Base-by-base conservation (phyloP, 2,888 invertebrate species). In the Cynaeus angustus region DNA sequence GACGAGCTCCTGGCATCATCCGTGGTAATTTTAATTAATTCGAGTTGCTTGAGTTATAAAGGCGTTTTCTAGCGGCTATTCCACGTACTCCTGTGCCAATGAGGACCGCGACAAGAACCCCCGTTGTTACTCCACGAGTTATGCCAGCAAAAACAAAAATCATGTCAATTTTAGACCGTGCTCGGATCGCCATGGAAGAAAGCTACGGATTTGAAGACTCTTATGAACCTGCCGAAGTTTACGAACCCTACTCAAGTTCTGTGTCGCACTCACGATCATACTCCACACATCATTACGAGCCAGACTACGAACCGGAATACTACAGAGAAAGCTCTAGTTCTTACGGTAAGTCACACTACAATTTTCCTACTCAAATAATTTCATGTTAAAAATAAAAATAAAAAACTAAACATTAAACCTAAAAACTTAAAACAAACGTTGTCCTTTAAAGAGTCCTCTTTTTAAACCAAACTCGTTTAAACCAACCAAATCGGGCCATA, bases 101-200 rank as follows among this genome's bases (percentile, higher is more conserved):
- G 79, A 84, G 88, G 12, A 87, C 86, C 64, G 80, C 85, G 65
- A 81, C 85, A 69, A 81, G 85, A 64, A 79, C 86, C 74, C 79
- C 88, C 80, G 84, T 84, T 7, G 80, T 85, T 65, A 86, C 86
- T 58, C 88, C 88, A 72, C 86, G 86, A 79, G 88, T 87, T 53
- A 88, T 90, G 82, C 89, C 91, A 53, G 90, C 90, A 70, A 94
- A 94, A 85, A 90, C 91, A 68, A 94, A 94, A 87, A 94, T 94
- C 70, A 89, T 94, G 87, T 94, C 94, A 72, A 95, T 95, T 78
- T 86, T 95, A 77, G 94, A 94, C 84, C 89, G 94, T 64, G 94
- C 94, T 0, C 88, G 94, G 62, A 89, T 90, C 16, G 94, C 94
- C 28, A 94, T 95, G 93, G 94, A 94, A 82, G 90, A 93, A 73